These are phyloP conservation scores for Hydra vulgaris DNA, from an alignment of 30 jellyfish, hydroid and myxozoan genomes.

Conservation along the genomic window DNA sequence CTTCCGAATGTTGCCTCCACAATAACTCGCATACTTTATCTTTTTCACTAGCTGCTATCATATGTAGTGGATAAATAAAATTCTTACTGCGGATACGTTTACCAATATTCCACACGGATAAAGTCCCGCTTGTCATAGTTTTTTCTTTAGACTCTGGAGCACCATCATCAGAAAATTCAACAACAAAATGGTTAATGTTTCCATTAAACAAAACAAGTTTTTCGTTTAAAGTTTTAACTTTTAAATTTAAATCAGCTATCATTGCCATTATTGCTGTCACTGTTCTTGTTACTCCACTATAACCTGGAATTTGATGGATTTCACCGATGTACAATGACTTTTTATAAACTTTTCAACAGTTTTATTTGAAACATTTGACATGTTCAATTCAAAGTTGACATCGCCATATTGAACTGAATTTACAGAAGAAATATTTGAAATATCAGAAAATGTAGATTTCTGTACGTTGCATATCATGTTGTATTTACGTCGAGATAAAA, in stretches of 20 bases:
- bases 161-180: constrained; percentile 30
- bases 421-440: neutral
- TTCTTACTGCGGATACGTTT: constrained; percentile 6
- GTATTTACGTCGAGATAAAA: constrained; percentile 14
- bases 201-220: constrained; percentile 20
- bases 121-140: constrained; percentile 25
- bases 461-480: constrained; percentile 15
- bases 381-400: neutral
- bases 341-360: constrained; percentile 19
- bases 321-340: constrained; percentile 9
- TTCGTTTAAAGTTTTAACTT: constrained; percentile 13
- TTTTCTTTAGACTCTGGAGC: constrained; percentile 23
- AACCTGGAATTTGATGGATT: constrained; percentile 5
- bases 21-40: no score
- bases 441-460: constrained; percentile 15
- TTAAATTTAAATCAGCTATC: constrained; percentile 18
- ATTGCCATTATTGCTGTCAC: constrained; percentile 18
- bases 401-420: constrained; percentile 11
- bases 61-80: no score
- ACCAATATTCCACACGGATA: constrained; percentile 21
- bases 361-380: neutral
- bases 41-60: no score
- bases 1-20: no score
- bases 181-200: constrained; percentile 14
- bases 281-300: constrained; percentile 16